These are phyloP conservation scores for Elachura formosa DNA, from an alignment of 2,113 vertebrate species.

Conservation along the genomic window DNA sequence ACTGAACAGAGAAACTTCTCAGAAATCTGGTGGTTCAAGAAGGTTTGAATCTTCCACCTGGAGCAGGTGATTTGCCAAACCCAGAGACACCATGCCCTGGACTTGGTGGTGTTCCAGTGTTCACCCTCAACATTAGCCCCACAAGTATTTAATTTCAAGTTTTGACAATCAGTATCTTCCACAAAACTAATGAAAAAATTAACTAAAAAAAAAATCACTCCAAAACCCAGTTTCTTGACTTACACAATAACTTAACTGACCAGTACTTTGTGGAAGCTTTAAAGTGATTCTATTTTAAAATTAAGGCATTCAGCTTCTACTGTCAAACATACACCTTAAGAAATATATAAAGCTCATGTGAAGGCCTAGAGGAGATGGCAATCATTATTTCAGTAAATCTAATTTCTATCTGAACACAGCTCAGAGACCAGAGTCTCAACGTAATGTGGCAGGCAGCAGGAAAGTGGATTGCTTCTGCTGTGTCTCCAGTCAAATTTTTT, in stretches of 20 bases:
- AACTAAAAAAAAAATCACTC: rapidly evolving
- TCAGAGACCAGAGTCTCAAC: background rate
- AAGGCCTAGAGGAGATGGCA: background rate
- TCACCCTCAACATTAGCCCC: background rate
- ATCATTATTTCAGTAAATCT: background rate
- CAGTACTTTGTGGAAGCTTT: background rate
- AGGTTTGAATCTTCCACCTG: too few relatives aligned
- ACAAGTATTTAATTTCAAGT: background rate
- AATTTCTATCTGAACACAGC: background rate
- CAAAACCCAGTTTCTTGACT: background rate
- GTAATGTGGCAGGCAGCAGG: background rate
- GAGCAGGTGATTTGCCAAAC: background rate
- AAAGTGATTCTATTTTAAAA: background rate
- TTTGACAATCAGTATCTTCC: background rate
- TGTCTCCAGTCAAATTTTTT: background rate
- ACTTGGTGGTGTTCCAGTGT: background rate
- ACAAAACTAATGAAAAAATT: background rate
- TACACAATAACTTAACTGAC: background rate
- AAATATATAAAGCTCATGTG: background rate
- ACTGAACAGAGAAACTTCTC: background rate
- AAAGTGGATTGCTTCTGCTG: background rate
- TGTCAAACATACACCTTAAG: background rate
- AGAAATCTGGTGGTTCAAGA: too few relatives aligned
- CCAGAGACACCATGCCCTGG: background rate
- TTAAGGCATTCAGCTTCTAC: background rate